Conservation (phyloP, 2,797 vertebrate species). For the Coregonus sp. region DNA sequence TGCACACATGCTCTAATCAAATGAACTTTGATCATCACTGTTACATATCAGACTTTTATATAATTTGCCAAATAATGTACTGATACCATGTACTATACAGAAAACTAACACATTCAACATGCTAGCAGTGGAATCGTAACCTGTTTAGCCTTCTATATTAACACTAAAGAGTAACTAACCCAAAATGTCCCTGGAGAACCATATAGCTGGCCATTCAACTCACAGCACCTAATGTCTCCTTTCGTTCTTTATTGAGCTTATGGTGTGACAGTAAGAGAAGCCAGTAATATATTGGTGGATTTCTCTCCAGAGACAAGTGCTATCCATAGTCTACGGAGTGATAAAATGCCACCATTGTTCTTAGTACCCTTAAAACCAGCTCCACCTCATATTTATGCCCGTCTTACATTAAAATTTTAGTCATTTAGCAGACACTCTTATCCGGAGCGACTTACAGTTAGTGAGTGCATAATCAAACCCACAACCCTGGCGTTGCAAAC, state of each 20-base stretch:
- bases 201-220: not conserved
- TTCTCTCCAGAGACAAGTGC: not conserved
- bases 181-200: not conserved
- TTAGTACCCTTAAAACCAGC: conserved; percentile 20
- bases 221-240: not conserved
- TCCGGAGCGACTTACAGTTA: too few species aligned
- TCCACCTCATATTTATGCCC: conserved; percentile 21
- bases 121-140: not conserved
- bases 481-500: too few species aligned
- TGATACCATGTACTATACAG: not conserved
- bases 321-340: conserved; percentile 11
- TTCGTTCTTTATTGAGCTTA: not conserved
- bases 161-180: not conserved
- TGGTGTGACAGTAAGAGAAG: conserved; percentile 3
- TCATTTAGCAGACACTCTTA: too few species aligned
- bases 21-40: conserved; percentile 21
- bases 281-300: not conserved
- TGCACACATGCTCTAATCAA: conserved; percentile 59
- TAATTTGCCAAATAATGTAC: not conserved
- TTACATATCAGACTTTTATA: not conserved
- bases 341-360: not conserved
- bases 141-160: not conserved
- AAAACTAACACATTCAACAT: not conserved
- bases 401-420: not conserved
- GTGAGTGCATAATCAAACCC: too few species aligned